phyloP scores from a whole-genome alignment of 2,888 invertebrate genomes.

The Orthonevra nobilis region DNA sequence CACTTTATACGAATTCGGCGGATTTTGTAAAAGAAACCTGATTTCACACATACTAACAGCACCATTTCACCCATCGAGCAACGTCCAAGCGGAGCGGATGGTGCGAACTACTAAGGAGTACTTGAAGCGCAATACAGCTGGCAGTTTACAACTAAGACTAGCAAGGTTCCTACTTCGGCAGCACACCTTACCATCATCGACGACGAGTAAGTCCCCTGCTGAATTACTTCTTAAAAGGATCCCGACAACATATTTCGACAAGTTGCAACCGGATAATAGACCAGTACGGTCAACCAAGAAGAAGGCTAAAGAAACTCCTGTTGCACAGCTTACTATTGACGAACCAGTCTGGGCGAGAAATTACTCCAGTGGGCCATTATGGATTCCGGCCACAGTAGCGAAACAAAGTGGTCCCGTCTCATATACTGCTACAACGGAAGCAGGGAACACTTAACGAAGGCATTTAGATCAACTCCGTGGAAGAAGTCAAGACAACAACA shows the following conservation, averaged over 20 bases:
- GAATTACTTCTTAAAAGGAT: too few species aligned
- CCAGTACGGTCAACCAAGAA: neutral
- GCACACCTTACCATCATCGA: too few species aligned
- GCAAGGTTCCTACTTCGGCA: too few species aligned
- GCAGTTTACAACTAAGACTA: too few species aligned
- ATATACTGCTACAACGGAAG: conserved; percentile 3
- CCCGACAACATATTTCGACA: too few species aligned
- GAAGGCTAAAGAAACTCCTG: neutral
- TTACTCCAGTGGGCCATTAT: too few species aligned
- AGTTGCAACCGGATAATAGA: too few species aligned
- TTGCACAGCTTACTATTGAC: neutral
- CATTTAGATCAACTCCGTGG: too few species aligned
- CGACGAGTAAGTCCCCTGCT: too few species aligned
- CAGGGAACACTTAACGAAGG: neutral
- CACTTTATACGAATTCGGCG: neutral
- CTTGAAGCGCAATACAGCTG: too few species aligned
- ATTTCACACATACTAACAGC: conserved; percentile 1
- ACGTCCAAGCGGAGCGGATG: conserved; percentile 5
- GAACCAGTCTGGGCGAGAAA: conserved; percentile 2
- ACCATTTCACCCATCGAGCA: conserved; percentile 1
- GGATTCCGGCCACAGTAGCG: neutral
- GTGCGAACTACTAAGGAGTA: too few species aligned
- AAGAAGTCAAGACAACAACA: conserved; percentile 1
- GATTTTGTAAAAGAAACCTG: too few species aligned
- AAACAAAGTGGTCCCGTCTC: neutral